Evolutionary conservation across 2,113 vertebrate genomes (phyloP).

Genomic region (Pelodiscus sinensis): DNA sequence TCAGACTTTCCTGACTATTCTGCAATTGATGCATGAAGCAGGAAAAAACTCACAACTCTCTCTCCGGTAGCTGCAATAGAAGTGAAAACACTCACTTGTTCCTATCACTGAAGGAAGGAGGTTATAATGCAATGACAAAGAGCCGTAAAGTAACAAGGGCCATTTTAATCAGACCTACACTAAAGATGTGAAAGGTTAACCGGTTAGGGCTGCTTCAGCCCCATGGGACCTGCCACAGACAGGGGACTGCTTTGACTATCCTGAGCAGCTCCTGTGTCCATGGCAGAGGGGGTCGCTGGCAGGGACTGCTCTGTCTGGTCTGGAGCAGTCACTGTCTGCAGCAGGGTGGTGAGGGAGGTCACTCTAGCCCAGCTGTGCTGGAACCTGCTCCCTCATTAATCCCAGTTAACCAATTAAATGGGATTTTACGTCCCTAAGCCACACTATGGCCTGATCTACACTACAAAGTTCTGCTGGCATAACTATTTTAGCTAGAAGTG

Average conservation of each 20-base stretch:
- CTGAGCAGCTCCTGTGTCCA: too few relatives aligned
- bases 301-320: too few relatives aligned
- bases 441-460: neutral
- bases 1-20: slow-evolving; percentile 38
- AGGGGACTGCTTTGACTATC: too few relatives aligned
- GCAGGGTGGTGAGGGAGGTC: too few relatives aligned
- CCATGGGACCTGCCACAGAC: too few relatives aligned
- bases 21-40: neutral
- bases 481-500: neutral
- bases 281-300: too few relatives aligned
- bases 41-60: neutral
- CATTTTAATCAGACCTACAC: neutral
- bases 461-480: neutral
- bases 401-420: too few relatives aligned
- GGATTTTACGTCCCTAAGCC: neutral
- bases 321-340: too few relatives aligned
- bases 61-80: neutral
- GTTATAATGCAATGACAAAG: neutral
- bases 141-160: neutral
- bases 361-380: too few relatives aligned
- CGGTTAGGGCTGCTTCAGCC: too few relatives aligned
- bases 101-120: neutral
- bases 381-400: too few relatives aligned
- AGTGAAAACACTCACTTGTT: neutral
- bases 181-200: too few relatives aligned